Base-by-base conservation (phyloP, 2,888 invertebrate species). In the Lepetodrilus schrolli region DNA sequence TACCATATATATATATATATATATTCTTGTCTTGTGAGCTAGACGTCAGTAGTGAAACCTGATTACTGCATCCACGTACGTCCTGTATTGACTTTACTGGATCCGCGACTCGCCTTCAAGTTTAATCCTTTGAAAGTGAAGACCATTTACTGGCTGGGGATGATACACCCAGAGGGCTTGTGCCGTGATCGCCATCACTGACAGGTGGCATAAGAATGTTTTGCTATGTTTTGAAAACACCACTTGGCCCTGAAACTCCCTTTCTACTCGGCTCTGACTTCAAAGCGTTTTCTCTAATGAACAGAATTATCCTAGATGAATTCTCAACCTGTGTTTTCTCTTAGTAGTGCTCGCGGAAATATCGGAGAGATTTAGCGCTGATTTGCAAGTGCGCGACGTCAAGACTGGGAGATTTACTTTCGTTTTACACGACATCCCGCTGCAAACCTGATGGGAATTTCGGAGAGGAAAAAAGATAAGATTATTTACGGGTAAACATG, bases 221-320 rank as follows among this genome's bases (percentile, higher is more conserved):
- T n/a, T 43, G 17, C 43, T 43, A 10, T 13, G 43, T 17, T 17
- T 13, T 17, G 17, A 13, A 17, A 17, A 43, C 43, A 43, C 43
- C 13, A 17, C 43, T 43, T 43, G 10, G 13, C n/a, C 17, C 43
- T 43, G 43, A 43, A 43, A 43, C 4, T 23, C 30, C n/a, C 58
- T 58, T 58, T 58, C 58, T n/a, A 17, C 26, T 13, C 17, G 34
- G 26, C 58, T 58, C 34, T 34, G 34, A 58, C 58, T 58, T 58
- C 58, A 58, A 58, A 58, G 58, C n/a, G n/a, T 26, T 13, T 58
- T 58, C 26, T 10, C 30, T 30, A 30, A 30, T 58, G 58, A 30
- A 58, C 17, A 58, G 58, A 58, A 58, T 58, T 58, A 58, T 58
- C 58, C 58, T 30, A 30, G 30, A 58, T 30, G 34, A 58, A 30